Conservation (phyloP, 1,140 invertebrate genomes). For the Eumaeus atala region DNA sequence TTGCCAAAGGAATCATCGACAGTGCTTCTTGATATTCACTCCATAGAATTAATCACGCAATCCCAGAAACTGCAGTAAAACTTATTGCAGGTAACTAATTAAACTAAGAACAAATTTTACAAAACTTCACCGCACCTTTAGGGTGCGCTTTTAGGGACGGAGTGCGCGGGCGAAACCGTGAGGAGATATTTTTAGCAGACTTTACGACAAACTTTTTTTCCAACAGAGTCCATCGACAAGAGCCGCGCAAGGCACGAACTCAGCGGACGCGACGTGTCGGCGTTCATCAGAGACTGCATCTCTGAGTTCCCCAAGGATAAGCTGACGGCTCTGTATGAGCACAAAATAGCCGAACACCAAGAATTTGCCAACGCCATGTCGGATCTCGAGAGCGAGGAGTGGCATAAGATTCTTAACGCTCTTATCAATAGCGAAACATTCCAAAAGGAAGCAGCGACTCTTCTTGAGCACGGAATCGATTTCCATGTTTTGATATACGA, state of each 20-base stretch:
- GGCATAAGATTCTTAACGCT: slow-evolving; percentile 34
- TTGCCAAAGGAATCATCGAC: too few species aligned
- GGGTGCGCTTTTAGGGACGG: too few species aligned
- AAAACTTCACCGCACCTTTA: too few species aligned
- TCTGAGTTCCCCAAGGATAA: slow-evolving; percentile 46
- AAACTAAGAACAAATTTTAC: too few species aligned
- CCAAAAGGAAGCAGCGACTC: slow-evolving; percentile 37
- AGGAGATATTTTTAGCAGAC: too few species aligned
- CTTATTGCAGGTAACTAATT: too few species aligned
- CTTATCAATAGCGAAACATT: slow-evolving; percentile 46
- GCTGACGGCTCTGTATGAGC: slow-evolving; percentile 43
- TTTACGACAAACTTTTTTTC: too few species aligned
- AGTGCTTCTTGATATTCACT: too few species aligned
- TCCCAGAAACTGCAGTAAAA: too few species aligned
- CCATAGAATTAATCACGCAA: too few species aligned
- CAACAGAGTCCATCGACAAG: slow-evolving; percentile 28
- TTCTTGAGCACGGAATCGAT: slow-evolving; percentile 47
- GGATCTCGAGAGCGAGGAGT: slow-evolving; percentile 50
- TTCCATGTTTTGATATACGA: slow-evolving; percentile 35
- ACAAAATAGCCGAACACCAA: slow-evolving; percentile 49
- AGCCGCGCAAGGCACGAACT: slow-evolving; percentile 28
- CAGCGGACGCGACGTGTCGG: slow-evolving; percentile 40
- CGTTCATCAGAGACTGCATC: slow-evolving; percentile 45
- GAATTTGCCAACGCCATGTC: slow-evolving; percentile 48
- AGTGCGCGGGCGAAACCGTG: too few species aligned